phyloP scores from a whole-genome alignment of 1,140 invertebrate species.

The Drosophila tropicalis region DNA sequence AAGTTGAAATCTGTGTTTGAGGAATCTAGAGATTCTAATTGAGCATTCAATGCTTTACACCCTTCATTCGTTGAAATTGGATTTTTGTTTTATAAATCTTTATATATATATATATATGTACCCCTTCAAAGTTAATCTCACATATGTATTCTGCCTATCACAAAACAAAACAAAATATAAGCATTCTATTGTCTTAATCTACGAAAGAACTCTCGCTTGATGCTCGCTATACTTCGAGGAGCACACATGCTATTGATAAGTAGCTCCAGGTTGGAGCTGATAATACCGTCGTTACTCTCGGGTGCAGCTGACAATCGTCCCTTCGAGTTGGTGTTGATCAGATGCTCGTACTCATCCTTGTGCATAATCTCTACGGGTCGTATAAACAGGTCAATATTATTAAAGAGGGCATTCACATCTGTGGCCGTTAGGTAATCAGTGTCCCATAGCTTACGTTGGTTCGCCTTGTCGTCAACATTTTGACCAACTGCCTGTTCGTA shows the following conservation, averaged over 20 bases:
- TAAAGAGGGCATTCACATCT: conserved; percentile 17
- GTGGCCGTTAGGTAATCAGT: conserved; percentile 40
- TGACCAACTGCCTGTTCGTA: conserved; percentile 47
- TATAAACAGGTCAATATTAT: neutral
- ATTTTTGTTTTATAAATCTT: conserved; percentile 54
- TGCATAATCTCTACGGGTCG: conserved; percentile 47
- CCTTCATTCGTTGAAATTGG: conserved; percentile 36
- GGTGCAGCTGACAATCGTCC: neutral
- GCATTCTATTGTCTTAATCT: conserved; percentile 39
- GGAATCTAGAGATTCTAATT: conserved; percentile 36
- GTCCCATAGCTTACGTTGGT: conserved; percentile 41
- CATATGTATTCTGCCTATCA: conserved; percentile 35
- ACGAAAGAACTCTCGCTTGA: conserved; percentile 58
- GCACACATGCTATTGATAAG: conserved; percentile 69
- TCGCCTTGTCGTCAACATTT: conserved; percentile 22
- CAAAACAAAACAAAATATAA: conserved; percentile 44
- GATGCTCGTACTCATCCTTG: conserved; percentile 34
- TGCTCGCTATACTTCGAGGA: conserved; percentile 49
- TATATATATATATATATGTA: no score
- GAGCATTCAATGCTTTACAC: conserved; percentile 66
- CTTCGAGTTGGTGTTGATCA: conserved; percentile 41
- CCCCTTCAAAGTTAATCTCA: conserved; percentile 73
- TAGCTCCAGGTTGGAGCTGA: conserved; percentile 55
- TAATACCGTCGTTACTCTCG: neutral
- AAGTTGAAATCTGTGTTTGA: conserved; percentile 45